These are phyloP conservation scores for Hyperoplus immaculatus DNA, from an alignment of 2,797 vertebrate genomes.

Conservation along the genomic window DNA sequence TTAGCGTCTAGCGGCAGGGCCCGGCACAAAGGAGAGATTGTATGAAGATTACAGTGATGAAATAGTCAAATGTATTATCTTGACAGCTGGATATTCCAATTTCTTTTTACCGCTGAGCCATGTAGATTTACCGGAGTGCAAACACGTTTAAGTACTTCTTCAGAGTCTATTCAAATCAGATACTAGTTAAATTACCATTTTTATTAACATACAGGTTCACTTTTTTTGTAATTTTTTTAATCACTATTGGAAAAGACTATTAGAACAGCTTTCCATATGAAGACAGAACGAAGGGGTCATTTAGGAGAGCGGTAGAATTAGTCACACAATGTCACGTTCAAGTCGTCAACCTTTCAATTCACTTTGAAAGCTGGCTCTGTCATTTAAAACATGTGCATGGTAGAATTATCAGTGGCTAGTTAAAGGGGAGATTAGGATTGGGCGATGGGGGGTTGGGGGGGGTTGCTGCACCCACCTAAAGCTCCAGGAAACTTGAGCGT, in stretches of 20 bases:
- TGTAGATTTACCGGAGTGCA: slow-evolving; percentile 81
- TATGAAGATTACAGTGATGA: slow-evolving; percentile 83
- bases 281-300: slow-evolving; percentile 77
- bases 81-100: slow-evolving; percentile 85
- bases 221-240: slow-evolving; percentile 80
- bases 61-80: slow-evolving; percentile 86
- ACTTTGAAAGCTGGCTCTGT: slow-evolving; percentile 66
- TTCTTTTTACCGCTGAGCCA: slow-evolving; percentile 80
- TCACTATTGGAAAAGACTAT: slow-evolving; percentile 80
- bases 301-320: slow-evolving; percentile 76
- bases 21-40: slow-evolving; percentile 78
- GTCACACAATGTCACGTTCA: slow-evolving; percentile 80
- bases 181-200: slow-evolving; percentile 85
- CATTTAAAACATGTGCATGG: slow-evolving; percentile 77
- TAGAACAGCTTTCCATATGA: slow-evolving; percentile 75
- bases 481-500: slow-evolving; percentile 60
- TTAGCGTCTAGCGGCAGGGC: slow-evolving; percentile 67
- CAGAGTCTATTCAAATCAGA: slow-evolving; percentile 84
- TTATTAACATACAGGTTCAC: slow-evolving; percentile 84
- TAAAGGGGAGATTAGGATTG: slow-evolving; percentile 73
- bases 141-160: slow-evolving; percentile 84
- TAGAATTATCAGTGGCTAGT: slow-evolving; percentile 76
- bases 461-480: slow-evolving; percentile 45
- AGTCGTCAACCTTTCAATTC: slow-evolving; percentile 80
- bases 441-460: slow-evolving; percentile 15